Percentiles rank a stretch among this genome's conserved stretches.
Evolutionary conservation across 2,797 vertebrate genomes (phyloP).

Genomic region (Parauchenoglanis punctatus): DNA sequence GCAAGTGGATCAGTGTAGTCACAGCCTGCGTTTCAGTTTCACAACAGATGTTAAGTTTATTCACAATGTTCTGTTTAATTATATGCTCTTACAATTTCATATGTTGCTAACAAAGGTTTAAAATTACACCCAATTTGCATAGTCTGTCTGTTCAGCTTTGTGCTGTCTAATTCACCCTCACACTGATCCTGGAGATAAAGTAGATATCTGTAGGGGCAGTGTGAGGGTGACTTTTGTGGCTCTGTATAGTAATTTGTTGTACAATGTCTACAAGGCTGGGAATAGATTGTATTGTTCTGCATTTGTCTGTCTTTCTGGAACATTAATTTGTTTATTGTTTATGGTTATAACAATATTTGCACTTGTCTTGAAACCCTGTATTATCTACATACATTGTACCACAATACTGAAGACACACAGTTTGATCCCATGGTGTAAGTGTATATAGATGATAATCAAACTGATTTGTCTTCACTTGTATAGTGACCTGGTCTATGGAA

Average conservation of each 20-base stretch:
- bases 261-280: not conserved
- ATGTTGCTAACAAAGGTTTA: not conserved
- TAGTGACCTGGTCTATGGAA: not conserved
- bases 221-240: not conserved
- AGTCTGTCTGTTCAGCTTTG: constrained; percentile 4
- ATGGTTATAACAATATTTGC: not conserved
- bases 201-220: not conserved
- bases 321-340: not conserved
- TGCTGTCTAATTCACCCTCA: not conserved
- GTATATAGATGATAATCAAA: not conserved
- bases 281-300: not conserved
- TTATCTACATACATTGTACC: not conserved
- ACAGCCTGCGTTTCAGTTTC: not conserved
- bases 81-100: not conserved
- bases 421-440: not conserved
- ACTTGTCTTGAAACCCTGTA: not conserved
- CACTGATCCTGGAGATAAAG: not conserved
- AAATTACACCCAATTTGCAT: not conserved
- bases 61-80: not conserved
- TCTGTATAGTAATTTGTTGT: not conserved
- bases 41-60: not conserved
- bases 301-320: not conserved
- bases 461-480: not conserved
- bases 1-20: not conserved
- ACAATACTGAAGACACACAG: not conserved